A percentile compares a stretch with the other conserved stretches of the same genome.
Conservation (phyloP, 2,113 vertebrate genomes). For the Symphodus melops region DNA sequence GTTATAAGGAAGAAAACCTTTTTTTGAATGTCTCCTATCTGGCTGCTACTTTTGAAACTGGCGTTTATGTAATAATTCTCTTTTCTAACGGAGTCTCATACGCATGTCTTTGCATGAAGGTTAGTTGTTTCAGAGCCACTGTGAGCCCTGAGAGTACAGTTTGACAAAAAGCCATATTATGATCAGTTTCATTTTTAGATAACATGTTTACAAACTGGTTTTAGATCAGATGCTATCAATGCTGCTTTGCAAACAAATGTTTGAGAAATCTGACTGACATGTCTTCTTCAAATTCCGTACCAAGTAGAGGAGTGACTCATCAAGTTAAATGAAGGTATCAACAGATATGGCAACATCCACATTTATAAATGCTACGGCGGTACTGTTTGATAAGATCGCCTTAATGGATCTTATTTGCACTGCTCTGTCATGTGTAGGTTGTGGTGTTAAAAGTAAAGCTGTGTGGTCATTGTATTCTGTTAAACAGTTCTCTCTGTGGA, state of each 20-base stretch:
- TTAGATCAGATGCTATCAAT: too few species aligned
- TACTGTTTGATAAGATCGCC: background rate
- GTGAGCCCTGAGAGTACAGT: background rate
- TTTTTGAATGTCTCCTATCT: background rate
- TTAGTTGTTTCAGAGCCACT: background rate
- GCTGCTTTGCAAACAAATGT: too few species aligned
- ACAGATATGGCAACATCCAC: background rate
- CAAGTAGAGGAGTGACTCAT: background rate
- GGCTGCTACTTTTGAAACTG: background rate
- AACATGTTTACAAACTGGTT: too few species aligned
- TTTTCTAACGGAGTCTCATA: too few species aligned
- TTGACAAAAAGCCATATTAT: background rate
- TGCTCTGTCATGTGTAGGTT: background rate
- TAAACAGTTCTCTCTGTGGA: background rate
- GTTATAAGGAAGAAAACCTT: too few species aligned
- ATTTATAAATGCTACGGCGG: rapidly evolving
- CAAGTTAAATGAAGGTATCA: background rate
- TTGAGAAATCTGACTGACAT: too few species aligned
- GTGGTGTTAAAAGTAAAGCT: background rate
- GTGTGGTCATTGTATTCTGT: background rate
- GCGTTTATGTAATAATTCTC: background rate
- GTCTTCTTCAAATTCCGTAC: too few species aligned
- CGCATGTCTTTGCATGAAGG: background rate
- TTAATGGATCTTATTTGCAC: background rate
- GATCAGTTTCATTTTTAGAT: background rate